Conservation (phyloP, 1,140 invertebrate genomes). For the Lepidotrigona ventralis region DNA sequence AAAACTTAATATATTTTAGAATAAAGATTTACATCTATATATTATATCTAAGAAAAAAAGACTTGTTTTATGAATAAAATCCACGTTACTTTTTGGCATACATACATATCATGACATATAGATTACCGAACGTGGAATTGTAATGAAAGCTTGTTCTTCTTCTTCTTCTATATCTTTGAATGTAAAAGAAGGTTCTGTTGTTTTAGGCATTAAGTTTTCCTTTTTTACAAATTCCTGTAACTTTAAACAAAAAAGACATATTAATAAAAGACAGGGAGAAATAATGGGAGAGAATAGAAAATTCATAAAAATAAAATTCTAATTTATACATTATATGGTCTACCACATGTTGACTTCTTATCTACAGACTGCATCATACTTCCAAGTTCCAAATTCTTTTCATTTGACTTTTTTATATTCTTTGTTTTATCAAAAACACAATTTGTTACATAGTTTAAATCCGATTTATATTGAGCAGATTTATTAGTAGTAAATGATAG, state of each 20-base stretch:
- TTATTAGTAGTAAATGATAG: background rate
- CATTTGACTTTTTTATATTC: background rate
- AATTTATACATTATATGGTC: conserved; percentile 31
- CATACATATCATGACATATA: background rate
- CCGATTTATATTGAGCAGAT: background rate
- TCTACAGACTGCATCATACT: background rate
- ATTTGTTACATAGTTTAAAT: background rate
- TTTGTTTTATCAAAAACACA: background rate
- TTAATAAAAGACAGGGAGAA: background rate
- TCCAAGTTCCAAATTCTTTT: background rate
- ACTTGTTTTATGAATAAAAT: no score
- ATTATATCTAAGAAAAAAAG: no score
- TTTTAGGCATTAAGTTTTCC: background rate
- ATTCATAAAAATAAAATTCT: background rate
- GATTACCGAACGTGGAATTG: conserved; percentile 27
- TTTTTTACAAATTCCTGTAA: conserved; percentile 23
- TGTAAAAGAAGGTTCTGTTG: conserved; percentile 1
- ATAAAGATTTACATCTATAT: no score
- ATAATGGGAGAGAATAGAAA: background rate
- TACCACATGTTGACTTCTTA: background rate
- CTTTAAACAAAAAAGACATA: background rate
- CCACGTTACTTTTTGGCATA: no score
- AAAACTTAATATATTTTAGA: no score
- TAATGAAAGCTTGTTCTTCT: conserved; percentile 9
- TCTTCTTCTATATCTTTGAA: conserved; percentile 18